Evolutionary conservation across 2,797 vertebrate genomes (phyloP).

Genomic region (Hippopotamyrus pictus): DNA sequence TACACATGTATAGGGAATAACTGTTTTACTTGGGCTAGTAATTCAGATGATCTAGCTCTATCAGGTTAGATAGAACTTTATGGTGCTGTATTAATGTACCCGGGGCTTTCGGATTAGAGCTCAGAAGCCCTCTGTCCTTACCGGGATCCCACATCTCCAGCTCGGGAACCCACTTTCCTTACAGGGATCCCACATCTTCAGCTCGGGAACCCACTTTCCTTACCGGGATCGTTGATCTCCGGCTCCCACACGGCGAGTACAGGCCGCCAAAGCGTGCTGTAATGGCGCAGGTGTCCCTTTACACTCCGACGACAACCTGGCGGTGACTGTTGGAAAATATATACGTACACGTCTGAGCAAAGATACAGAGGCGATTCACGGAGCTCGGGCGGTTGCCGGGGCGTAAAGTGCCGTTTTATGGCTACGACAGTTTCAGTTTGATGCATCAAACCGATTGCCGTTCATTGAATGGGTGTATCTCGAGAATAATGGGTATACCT

Average conservation of each 20-base stretch:
- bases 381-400: background rate
- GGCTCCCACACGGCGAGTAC: background rate
- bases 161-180: background rate
- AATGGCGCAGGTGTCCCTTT: constrained; percentile 1
- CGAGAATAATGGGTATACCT: background rate
- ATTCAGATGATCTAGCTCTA: background rate
- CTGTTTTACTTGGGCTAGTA: background rate
- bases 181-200: background rate
- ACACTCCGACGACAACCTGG: background rate
- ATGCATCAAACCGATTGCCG: background rate
- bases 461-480: background rate
- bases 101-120: background rate
- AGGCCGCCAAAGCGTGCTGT: background rate
- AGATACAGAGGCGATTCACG: background rate
- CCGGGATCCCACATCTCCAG: background rate
- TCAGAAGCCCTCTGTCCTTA: background rate
- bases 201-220: background rate
- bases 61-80: background rate
- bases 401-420: background rate
- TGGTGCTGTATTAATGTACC: background rate
- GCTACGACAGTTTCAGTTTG: background rate
- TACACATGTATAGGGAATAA: background rate
- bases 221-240: background rate
- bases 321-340: background rate
- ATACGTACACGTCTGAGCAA: background rate